Base-by-base conservation (phyloP, 2,113 vertebrate genomes). In the Rissa tridactyla region DNA sequence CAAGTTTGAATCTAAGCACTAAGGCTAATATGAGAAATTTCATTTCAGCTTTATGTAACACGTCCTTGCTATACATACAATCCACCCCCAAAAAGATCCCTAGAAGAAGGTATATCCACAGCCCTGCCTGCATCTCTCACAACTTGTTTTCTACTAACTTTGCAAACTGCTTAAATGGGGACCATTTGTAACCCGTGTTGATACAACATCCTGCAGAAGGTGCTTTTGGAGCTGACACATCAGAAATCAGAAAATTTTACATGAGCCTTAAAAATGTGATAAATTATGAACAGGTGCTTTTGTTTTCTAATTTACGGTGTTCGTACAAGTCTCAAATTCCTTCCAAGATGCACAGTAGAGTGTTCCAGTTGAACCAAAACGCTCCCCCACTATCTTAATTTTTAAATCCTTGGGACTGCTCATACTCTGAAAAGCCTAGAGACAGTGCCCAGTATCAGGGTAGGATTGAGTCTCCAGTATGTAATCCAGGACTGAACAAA, bases 401-500 rank as follows among this genome's bases (percentile, higher is more conserved):
- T 86, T 58, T 72, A 88, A 80, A 85, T 77, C 89, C 89, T 68
- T 38, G 54, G 80, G 91, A 79, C 2, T 10, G 15, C 70, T 90
- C 71, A 30, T 25, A 9, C 55, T 57, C 75, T 70, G 36, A 51
- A 83, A 86, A 82, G 62, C 62, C 86, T 82, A n/a, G 66, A 94
- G 77, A 65, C 62, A 73, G 89, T 87, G 87, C 94, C 62, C 71
- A 44, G 75, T 70, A 55, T 62, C 1, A 2, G 87, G 83, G 77
- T 34, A 92, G 70, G 75, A 91, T 18, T 88, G 87, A 97, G 89
- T 51, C 78, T 92, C 40, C n/a, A 29, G 79, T 72, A 86, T 0
- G 3, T 86, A 86, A 96, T 90, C 71, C 68, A 76, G 86, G 82
- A 80, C 30, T 25, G 88, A 96, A 92, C 89, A 79, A 46, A 98